phyloP scores from a whole-genome alignment of 2,888 invertebrate genomes.

The Eristalis intricaria region DNA sequence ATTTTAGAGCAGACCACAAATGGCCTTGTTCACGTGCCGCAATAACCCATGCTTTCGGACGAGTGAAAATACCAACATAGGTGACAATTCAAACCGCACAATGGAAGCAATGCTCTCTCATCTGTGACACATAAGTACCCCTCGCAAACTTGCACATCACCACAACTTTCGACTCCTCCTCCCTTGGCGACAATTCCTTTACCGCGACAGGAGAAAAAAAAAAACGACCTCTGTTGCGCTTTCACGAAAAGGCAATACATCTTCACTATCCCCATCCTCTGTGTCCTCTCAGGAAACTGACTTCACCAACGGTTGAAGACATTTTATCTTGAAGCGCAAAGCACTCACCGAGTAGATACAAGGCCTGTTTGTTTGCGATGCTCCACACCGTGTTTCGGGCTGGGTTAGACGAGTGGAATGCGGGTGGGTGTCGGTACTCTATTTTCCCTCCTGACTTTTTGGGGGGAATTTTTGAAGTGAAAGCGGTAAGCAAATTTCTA shows the following conservation, averaged over 20 bases:
- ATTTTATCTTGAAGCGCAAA: conserved; percentile 32
- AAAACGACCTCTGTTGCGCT: not conserved
- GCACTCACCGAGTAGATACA: conserved; percentile 22
- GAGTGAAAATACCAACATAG: conserved; percentile 10
- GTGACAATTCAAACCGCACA: conserved; percentile 14
- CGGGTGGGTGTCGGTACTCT: not conserved
- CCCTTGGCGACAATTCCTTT: not conserved
- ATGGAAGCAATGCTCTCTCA: not conserved
- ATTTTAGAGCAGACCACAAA: not conserved
- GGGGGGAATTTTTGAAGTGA: conserved; percentile 54
- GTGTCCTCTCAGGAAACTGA: conserved; percentile 16
- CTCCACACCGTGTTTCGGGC: not conserved
- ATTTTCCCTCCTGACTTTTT: conserved; percentile 45
- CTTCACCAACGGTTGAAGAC: conserved; percentile 15
- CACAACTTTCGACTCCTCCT: not conserved
- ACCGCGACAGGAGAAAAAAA: not conserved
- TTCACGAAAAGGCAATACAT: not conserved
- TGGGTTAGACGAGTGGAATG: not conserved
- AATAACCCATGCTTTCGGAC: conserved; percentile 16
- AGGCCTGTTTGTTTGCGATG: conserved; percentile 20
- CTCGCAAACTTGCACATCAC: not conserved
- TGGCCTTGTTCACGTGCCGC: not conserved
- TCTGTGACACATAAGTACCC: not conserved
- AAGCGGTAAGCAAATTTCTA: conserved; percentile 58
- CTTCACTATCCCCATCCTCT: not conserved